Evolutionary conservation across 2,797 vertebrate species (phyloP).

Genomic region (Melanotaenia parkinsoni): DNA sequence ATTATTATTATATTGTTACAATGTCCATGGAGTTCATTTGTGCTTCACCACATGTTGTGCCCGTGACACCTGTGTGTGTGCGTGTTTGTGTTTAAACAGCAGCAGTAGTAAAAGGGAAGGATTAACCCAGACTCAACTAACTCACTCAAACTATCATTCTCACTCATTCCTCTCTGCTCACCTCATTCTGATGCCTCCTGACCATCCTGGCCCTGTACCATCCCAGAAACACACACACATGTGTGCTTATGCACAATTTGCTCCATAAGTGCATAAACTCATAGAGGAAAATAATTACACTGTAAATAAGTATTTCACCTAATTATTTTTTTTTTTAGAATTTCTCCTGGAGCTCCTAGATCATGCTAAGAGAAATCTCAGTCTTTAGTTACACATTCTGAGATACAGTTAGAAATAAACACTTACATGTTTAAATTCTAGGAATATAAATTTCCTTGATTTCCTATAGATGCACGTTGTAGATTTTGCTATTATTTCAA

Average conservation of each 20-base stretch:
- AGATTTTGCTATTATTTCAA: background rate
- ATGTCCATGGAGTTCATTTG: constrained; percentile 51
- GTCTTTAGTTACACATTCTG: background rate
- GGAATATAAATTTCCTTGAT: background rate
- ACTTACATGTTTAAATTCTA: background rate
- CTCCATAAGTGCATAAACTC: constrained; percentile 12
- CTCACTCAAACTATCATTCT: constrained; percentile 66
- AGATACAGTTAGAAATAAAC: background rate
- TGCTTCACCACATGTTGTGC: constrained; percentile 66
- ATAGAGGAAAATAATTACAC: constrained; percentile 5
- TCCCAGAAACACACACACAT: constrained; percentile 71
- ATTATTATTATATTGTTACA: constrained; percentile 40
- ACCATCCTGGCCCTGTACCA: constrained; percentile 62
- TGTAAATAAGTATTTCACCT: constrained; percentile 59
- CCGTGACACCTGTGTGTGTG: constrained; percentile 58
- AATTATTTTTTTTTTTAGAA: background rate
- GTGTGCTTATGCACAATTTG: constrained; percentile 18
- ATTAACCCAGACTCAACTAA: constrained; percentile 65
- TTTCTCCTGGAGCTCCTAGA: background rate
- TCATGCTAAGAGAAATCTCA: background rate
- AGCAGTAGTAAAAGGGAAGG: constrained; percentile 64
- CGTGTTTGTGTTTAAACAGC: constrained; percentile 57
- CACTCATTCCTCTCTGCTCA: constrained; percentile 51
- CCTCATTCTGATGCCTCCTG: constrained; percentile 66
- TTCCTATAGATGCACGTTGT: background rate